phyloP scores from a whole-genome alignment of 2,888 invertebrate genomes.

The Noctua pronuba region DNA sequence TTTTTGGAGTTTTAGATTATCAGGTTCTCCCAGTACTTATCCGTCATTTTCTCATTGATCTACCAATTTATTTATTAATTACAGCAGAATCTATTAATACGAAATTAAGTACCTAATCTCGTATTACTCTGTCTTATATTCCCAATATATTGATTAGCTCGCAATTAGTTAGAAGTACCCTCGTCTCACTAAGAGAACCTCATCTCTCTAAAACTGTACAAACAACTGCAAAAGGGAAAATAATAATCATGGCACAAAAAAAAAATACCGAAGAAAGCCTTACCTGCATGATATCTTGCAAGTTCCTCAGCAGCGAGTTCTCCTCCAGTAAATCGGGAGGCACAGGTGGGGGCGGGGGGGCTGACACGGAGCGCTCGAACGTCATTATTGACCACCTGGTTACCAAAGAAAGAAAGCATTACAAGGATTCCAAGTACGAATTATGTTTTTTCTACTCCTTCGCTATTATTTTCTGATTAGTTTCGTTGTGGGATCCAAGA shows the following conservation, averaged over 20 bases:
- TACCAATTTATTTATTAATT: not conserved
- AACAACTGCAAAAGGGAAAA: not conserved
- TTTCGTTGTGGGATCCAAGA: too few species aligned
- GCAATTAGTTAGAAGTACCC: not conserved
- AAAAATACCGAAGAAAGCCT: conserved; percentile 56
- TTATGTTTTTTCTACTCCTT: too few species aligned
- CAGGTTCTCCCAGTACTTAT: not conserved
- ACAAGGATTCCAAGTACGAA: not conserved
- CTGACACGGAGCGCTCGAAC: conserved; percentile 94
- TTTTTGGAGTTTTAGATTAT: not conserved
- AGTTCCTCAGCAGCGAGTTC: conserved; percentile 93
- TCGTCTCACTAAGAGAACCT: not conserved
- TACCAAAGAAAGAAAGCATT: not conserved
- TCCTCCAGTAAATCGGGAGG: conserved; percentile 86
- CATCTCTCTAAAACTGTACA: not conserved
- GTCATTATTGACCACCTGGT: conserved; percentile 98
- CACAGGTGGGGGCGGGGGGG: conserved; percentile 90
- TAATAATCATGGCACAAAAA: not conserved
- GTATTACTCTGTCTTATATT: too few species aligned
- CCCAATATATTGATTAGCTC: not conserved
- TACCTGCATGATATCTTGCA: conserved; percentile 95
- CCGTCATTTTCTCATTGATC: not conserved
- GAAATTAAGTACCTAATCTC: too few species aligned
- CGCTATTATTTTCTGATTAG: too few species aligned
- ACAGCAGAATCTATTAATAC: too few species aligned